phyloP scores from a whole-genome alignment of 1,140 invertebrate genomes.

The Calephelis nemesis region DNA sequence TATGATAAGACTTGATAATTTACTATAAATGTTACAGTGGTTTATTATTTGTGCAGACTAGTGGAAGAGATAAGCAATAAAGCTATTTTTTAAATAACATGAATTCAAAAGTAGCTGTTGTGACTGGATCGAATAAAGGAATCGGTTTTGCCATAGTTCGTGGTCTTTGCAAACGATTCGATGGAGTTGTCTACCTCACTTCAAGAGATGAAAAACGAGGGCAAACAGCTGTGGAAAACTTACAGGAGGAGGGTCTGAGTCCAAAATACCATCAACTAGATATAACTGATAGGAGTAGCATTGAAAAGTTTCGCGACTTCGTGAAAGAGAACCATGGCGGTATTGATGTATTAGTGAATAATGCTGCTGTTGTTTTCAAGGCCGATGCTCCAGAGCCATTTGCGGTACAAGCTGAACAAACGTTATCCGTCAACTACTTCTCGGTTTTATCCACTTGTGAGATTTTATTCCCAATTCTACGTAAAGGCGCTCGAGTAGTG shows the following conservation, averaged over 20 bases:
- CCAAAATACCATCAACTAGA: conserved; percentile 86
- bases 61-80: no score
- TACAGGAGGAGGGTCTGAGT: conserved; percentile 78
- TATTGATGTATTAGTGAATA: conserved; percentile 90
- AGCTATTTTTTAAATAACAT: conserved; percentile 8
- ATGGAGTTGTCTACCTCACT: conserved; percentile 83
- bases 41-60: no score
- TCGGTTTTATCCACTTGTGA: conserved; percentile 82
- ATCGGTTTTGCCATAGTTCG: conserved; percentile 87
- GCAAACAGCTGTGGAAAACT: conserved; percentile 77
- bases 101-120: conserved; percentile 66
- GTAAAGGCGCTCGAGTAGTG: conserved; percentile 84
- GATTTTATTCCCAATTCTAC: conserved; percentile 84
- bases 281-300: conserved; percentile 81
- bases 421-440: conserved; percentile 85
- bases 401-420: conserved; percentile 84
- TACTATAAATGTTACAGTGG: no score
- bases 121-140: conserved; percentile 89
- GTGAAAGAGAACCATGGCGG: conserved; percentile 85
- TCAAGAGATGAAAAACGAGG: conserved; percentile 81
- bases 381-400: conserved; percentile 81
- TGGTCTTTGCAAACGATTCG: conserved; percentile 82
- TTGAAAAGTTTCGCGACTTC: conserved; percentile 80
- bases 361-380: conserved; percentile 90
- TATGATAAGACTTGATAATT: no score